Evolutionary conservation across 2,113 vertebrate species (phyloP), one percentile per base, ranked within the genome.

Genomic region (Vanacampus margaritifer): DNA sequence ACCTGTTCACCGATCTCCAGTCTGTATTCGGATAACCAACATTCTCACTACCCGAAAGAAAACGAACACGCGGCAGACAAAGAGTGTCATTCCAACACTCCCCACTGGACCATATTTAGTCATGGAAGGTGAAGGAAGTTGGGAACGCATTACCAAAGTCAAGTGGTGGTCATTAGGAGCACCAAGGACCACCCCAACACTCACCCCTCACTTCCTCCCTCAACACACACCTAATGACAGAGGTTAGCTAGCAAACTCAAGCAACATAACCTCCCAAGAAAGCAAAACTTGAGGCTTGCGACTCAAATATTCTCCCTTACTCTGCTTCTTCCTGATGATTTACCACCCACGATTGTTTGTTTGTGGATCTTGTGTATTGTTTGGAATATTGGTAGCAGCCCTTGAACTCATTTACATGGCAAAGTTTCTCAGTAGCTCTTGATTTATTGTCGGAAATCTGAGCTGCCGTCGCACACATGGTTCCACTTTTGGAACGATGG

Each of bases 201-300:
- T 32, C 35, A 35, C 11, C 11, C 61, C 59, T 21, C 19, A 28
- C 23, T 1, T 1, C 16, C 46, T 16, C 56, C 36, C 45, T 12
- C 45, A 13, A 53, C 4, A 6, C 53, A 21, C 68, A 67, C 45
- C 64, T 45, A 78, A 74, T 73, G 62, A 69, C 57, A 32, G 64
- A 66, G 65, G 81, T 71, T 61, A 60, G 69, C 87, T 59, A 87
- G 79, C 73, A 67, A 63, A 28, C 46, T 65, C 61, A 63, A 73
- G 64, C 10, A 83, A 62, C 65, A 26, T 37, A 26, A 45, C 68
- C 69, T 79, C 58, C 17, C 67, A 61, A 75, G 81, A 79, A 77
- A 78, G 76, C 50, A 57, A 72, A 79, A 32, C 54, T 71, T 46
- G 62, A 64, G 66, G 72, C 65, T 81, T 66, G 69, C 56, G 56